Base-by-base conservation (phyloP, 1,140 invertebrate species). In the Eubasilissa regina region DNA sequence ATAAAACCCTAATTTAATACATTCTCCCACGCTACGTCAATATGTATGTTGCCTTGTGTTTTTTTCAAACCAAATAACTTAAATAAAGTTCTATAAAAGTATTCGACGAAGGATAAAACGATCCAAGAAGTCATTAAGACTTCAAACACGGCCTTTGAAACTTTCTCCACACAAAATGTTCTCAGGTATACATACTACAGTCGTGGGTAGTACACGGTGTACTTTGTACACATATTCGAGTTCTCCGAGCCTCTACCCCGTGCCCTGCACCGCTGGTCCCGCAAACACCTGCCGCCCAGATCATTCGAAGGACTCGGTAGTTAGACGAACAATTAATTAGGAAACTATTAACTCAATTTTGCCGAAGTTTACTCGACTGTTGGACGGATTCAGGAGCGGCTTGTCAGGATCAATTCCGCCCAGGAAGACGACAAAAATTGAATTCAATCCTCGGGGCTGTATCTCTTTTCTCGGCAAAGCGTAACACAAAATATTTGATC, bases 311-410 rank as follows among this genome's bases (percentile, higher is more conserved):
- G 17, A 75, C 55, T 48, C 75, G 44, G 45, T 51, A 76, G 75
- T 76, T 66, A 15, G 75, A 21, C 56, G 75, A 76, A 66, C 75
- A 76, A 62, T 76, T 76, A 76, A 76, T 76, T 76, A 62, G 58
- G 11, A 6, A 76, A 76, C 75, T 76, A 48, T 64, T 76, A 76
- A 76, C 75, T 76, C 75, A 48, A 76, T 76, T 76, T 66, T n/a
- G 51, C 43, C 43, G 4, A 21, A 76, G 45, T 76, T 76, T 51
- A 17, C 58, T 51, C 44, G 35, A 62, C 56, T 76, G 56, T 21
- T 35, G 51, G 55, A n/a, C 7, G 45, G 11, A 70, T 35, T 13
- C 19, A 44, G 25, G 1, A 35, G 25, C 25, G 1, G 25, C 6
- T n/a, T n/a, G n/a, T 35, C 25, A 3, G 25, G 25, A 1, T 6